A percentile compares a stretch with the other conserved stretches of the same genome.
Evolutionary conservation across 2,113 vertebrate species (phyloP).

Genomic region (Gadus chalcogrammus): DNA sequence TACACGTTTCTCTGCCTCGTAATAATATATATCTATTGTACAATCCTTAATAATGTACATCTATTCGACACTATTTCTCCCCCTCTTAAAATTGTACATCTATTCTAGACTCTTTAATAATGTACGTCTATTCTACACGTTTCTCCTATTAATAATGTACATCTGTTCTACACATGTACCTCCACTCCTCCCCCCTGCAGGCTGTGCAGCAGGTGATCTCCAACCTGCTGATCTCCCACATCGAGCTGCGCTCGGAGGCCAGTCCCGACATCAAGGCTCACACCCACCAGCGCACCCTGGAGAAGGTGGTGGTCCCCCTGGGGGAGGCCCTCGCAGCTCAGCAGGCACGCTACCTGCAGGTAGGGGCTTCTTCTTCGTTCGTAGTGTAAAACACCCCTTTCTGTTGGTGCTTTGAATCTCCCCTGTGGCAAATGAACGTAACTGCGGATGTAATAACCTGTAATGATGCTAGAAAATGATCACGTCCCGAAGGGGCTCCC

Average conservation of each 20-base stretch:
- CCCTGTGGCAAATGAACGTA: constrained; percentile 31
- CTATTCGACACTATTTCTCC: too few species aligned
- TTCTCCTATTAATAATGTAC: too few species aligned
- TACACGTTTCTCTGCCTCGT: not conserved
- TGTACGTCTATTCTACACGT: too few species aligned
- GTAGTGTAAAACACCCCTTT: too few species aligned
- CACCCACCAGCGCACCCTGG: constrained; percentile 83
- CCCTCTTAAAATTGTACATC: too few species aligned
- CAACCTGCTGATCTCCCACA: constrained; percentile 88
- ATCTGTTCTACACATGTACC: not conserved
- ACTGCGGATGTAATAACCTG: not conserved
- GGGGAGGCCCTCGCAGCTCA: constrained; percentile 77
- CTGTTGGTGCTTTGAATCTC: constrained; percentile 35
- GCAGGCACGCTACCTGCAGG: constrained; percentile 82
- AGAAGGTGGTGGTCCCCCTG: constrained; percentile 88
- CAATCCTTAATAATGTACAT: too few species aligned
- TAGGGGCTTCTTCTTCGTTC: constrained; percentile 49
- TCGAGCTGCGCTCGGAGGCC: constrained; percentile 89
- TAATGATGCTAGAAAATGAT: too few species aligned
- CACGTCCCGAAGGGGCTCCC: not conserved
- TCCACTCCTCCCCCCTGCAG: constrained; percentile 54
- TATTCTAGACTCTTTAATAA: too few species aligned
- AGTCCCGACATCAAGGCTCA: constrained; percentile 88
- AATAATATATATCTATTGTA: not conserved
- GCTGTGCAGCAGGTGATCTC: constrained; percentile 95